Conservation (phyloP, 2,113 vertebrate species). For the Lycocorax pyrrhopterus region DNA sequence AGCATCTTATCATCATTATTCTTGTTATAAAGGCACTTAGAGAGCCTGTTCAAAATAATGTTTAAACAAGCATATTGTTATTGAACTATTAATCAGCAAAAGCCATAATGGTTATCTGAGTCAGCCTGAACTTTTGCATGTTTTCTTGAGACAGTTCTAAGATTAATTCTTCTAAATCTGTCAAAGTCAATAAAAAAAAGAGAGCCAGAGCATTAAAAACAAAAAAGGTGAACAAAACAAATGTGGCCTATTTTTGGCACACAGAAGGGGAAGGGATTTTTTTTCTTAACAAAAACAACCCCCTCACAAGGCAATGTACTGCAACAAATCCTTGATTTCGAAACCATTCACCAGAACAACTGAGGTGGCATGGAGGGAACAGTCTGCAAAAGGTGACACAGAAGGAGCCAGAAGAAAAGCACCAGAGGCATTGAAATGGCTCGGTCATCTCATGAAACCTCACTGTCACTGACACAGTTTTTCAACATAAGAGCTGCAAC, state of each 20-base stretch:
- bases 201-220: background rate
- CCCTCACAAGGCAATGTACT: background rate
- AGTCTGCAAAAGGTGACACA: background rate
- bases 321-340: background rate
- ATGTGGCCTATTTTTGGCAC: background rate
- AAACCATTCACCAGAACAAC: background rate
- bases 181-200: constrained; percentile 9
- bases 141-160: constrained; percentile 37
- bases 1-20: background rate
- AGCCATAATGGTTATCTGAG: background rate
- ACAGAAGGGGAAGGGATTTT: background rate
- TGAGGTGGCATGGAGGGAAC: background rate
- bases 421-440: background rate
- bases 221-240: background rate
- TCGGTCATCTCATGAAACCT: background rate
- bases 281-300: background rate
- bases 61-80: constrained; percentile 29
- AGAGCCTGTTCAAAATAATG: background rate
- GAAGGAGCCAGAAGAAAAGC: background rate
- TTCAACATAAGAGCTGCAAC: background rate
- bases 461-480: background rate
- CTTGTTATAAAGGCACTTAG: background rate
- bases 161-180: constrained; percentile 28
- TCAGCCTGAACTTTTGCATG: constrained; percentile 42
- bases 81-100: constrained; percentile 29